Evolutionary conservation across 2,113 vertebrate genomes (phyloP).

Genomic region (Pseudopodoces humilis): DNA sequence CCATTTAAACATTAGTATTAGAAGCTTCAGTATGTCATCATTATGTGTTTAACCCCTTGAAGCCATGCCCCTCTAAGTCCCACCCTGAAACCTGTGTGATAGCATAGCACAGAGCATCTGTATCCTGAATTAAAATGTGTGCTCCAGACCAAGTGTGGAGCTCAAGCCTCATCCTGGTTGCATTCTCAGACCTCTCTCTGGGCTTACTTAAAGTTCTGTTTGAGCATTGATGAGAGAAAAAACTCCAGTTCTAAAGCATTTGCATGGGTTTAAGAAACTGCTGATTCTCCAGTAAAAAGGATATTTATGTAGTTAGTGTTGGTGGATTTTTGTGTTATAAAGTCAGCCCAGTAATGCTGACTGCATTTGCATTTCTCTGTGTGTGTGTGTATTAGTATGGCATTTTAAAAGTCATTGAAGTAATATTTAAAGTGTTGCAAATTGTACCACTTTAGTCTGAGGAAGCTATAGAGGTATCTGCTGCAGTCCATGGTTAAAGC

Average conservation of each 20-base stretch:
- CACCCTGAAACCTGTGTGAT: neutral
- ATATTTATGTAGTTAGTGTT: neutral
- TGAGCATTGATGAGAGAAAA: neutral
- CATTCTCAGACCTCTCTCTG: neutral
- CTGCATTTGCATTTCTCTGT: neutral
- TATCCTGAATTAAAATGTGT: neutral
- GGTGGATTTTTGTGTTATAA: neutral
- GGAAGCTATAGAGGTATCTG: neutral
- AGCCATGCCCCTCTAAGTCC: neutral
- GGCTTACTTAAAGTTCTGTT: rapidly evolving
- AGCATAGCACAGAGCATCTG: neutral
- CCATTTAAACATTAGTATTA: constrained; percentile 59
- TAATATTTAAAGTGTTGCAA: neutral
- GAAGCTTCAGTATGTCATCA: constrained; percentile 17
- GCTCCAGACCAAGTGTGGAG: neutral
- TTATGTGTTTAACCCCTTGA: constrained; percentile 18
- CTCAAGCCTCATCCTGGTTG: neutral
- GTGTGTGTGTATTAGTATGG: neutral
- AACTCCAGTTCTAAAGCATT: neutral
- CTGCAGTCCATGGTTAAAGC: neutral
- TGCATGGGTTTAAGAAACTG: neutral
- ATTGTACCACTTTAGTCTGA: neutral
- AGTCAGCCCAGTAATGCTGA: neutral
- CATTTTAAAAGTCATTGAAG: neutral
- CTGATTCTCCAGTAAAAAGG: neutral